phyloP scores from a whole-genome alignment of 2,113 vertebrate species.

The Eupsittula cactorum region DNA sequence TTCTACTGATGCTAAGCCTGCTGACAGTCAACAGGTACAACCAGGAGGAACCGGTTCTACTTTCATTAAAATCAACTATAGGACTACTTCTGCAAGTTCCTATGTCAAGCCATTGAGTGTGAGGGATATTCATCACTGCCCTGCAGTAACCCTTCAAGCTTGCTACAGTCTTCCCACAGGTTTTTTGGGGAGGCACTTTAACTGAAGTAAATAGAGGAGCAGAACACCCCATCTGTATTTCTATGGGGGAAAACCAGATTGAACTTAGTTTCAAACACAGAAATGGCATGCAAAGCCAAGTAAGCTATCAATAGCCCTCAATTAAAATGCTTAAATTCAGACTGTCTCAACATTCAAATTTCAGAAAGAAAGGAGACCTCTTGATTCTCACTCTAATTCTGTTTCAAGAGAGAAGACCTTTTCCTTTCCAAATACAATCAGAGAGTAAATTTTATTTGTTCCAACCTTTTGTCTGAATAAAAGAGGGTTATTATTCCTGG shows the following conservation, averaged over 20 bases:
- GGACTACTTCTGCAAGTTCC: background rate
- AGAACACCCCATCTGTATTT: background rate
- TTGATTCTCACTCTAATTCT: background rate
- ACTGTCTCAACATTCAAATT: background rate
- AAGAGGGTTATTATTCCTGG: background rate
- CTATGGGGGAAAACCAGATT: background rate
- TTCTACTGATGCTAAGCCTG: background rate
- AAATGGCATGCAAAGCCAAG: background rate
- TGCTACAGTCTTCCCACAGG: too few relatives aligned
- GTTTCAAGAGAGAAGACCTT: background rate
- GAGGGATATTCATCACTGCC: background rate
- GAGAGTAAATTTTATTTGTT: slow-evolving; percentile 29
- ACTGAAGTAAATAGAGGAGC: background rate
- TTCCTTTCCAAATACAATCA: background rate
- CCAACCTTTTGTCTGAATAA: background rate
- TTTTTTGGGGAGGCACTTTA: background rate
- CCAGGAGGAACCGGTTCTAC: background rate
- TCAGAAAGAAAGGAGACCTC: background rate
- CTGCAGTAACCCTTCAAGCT: background rate
- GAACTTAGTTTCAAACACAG: background rate
- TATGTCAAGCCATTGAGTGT: background rate
- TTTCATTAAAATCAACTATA: background rate
- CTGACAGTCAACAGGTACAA: background rate
- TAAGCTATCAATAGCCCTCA: background rate
- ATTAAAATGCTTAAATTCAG: background rate